Conservation (phyloP, 2,113 vertebrate species). For the Aphyosemion australe region DNA sequence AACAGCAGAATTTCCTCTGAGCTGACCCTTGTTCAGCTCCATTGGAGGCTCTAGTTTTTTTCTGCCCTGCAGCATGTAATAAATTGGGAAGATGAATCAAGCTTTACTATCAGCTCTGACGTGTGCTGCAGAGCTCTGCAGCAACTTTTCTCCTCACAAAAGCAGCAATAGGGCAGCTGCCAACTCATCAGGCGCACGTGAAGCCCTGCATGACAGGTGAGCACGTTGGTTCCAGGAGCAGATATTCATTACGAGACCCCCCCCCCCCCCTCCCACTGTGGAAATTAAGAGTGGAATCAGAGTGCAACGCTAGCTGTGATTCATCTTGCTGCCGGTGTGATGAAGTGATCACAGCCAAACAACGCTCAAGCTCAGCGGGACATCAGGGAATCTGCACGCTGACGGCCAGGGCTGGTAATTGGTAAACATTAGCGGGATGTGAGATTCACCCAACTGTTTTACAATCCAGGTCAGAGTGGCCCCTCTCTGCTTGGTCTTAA, state of each 20-base stretch:
- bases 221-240: constrained; percentile 48
- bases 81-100: constrained; percentile 17
- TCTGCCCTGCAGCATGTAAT: constrained; percentile 38
- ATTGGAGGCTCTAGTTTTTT: constrained; percentile 27
- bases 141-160: constrained; percentile 2
- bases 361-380: constrained; percentile 44
- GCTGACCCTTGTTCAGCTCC: constrained; percentile 48
- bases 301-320: constrained; percentile 50
- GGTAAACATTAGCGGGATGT: constrained; percentile 45
- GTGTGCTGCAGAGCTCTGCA: constrained; percentile 6
- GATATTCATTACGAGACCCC: constrained; percentile 53
- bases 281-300: constrained; percentile 69
- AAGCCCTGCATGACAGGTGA: constrained; percentile 37
- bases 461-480: constrained; percentile 21
- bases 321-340: constrained; percentile 52
- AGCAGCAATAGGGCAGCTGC: constrained; percentile 46
- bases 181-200: constrained; percentile 32
- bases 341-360: constrained; percentile 62
- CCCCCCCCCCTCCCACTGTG: constrained; percentile 36
- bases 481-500: background rate
- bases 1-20: constrained; percentile 66
- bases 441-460: constrained; percentile 49
- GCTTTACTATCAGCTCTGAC: constrained; percentile 18
- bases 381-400: constrained; percentile 37
- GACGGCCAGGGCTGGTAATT: constrained; percentile 55